Percentiles rank a stretch among this genome's conserved stretches.
phyloP scores from a whole-genome alignment of 35 echinoderm and acorn worm species.

The Nesometra sesokonis region DNA sequence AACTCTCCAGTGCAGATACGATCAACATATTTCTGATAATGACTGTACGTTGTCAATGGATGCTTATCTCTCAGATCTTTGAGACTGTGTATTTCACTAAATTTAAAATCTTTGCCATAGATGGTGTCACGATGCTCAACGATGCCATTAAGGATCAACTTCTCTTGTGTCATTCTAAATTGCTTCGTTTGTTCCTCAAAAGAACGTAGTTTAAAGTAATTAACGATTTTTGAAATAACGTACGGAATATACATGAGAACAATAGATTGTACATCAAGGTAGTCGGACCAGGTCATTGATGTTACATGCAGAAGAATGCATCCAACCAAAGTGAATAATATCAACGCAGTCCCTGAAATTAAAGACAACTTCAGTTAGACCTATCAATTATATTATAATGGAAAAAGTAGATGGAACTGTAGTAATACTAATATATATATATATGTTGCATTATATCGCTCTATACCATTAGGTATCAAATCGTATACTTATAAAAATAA shows the following conservation, averaged over 20 bases:
- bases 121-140: slow-evolving; percentile 7
- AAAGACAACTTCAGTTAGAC: too few species aligned
- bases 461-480: too few species aligned
- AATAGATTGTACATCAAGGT: neutral
- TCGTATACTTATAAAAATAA: too few species aligned
- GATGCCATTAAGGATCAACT: neutral
- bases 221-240: neutral
- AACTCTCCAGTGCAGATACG: slow-evolving; percentile 44
- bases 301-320: neutral
- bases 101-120: slow-evolving; percentile 33
- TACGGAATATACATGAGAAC: neutral
- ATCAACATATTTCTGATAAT: slow-evolving; percentile 42
- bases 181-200: neutral
- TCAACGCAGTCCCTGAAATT: too few species aligned
- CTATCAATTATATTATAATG: too few species aligned
- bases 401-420: too few species aligned
- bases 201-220: neutral
- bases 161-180: neutral
- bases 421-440: too few species aligned
- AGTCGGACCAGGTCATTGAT: neutral
- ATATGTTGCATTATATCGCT: too few species aligned
- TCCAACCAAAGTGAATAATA: neutral
- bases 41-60: slow-evolving; percentile 46
- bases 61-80: slow-evolving; percentile 23
- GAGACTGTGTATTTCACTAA: slow-evolving; percentile 25